Evolutionary conservation across 2,113 vertebrate genomes (phyloP).

Genomic region (Mastomys coucha): DNA sequence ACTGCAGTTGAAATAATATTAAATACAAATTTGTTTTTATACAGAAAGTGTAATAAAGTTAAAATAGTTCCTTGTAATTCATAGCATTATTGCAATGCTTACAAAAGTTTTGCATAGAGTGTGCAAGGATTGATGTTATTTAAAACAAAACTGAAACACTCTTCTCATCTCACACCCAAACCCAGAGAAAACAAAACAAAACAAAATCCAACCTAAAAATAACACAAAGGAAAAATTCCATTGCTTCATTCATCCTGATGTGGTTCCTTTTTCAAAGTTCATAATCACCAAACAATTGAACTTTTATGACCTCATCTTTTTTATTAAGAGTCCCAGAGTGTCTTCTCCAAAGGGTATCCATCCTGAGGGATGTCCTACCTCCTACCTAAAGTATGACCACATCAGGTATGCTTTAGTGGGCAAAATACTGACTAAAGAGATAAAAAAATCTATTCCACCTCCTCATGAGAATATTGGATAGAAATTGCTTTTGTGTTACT

Average conservation of each 20-base stretch:
- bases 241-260: constrained; percentile 77
- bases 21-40: constrained; percentile 95
- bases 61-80: constrained; percentile 94
- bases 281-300: constrained; percentile 31
- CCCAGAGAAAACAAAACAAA: constrained; percentile 75
- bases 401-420: background rate
- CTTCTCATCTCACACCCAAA: constrained; percentile 74
- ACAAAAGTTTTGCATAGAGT: constrained; percentile 96
- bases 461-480: background rate
- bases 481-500: constrained; percentile 2
- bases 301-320: background rate
- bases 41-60: constrained; percentile 96
- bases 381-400: background rate
- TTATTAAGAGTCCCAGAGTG: constrained; percentile 18
- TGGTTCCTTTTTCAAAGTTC: constrained; percentile 59
- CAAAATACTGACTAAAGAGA: background rate
- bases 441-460: background rate
- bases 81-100: constrained; percentile 94
- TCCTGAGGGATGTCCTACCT: background rate
- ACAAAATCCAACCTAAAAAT: constrained; percentile 73
- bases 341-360: background rate
- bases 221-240: constrained; percentile 70
- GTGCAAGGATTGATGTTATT: constrained; percentile 92
- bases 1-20: constrained; percentile 94
- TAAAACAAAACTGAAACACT: constrained; percentile 88